phyloP scores from a whole-genome alignment of 2,888 invertebrate genomes.

The Physocephala rufipes region DNA sequence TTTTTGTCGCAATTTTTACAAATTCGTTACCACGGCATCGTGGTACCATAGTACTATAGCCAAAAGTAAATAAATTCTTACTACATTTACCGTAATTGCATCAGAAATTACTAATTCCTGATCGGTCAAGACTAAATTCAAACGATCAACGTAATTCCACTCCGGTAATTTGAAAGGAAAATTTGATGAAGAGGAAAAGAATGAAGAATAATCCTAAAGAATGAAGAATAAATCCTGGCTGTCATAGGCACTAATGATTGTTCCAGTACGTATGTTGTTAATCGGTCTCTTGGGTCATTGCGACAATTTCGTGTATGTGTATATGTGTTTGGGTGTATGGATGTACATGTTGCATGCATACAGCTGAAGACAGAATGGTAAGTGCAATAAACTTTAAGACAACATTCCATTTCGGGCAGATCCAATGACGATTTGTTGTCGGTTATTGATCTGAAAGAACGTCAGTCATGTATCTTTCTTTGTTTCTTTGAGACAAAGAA shows the following conservation, averaged over 20 bases:
- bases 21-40: too few species aligned
- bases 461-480: conserved; percentile 29
- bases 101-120: too few species aligned
- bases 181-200: too few species aligned
- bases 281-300: conserved; percentile 16
- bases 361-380: neutral
- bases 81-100: too few species aligned
- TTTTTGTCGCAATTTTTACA: too few species aligned
- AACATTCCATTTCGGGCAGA: conserved; percentile 7
- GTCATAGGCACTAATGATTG: neutral
- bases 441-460: conserved; percentile 30
- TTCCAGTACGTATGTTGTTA: neutral
- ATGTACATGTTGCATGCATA: neutral
- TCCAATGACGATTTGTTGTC: conserved; percentile 35
- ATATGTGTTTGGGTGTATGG: neutral
- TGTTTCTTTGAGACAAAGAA: neutral
- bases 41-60: too few species aligned
- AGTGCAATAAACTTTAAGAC: neutral
- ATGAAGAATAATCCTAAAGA: too few species aligned
- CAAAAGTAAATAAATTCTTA: too few species aligned
- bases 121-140: too few species aligned
- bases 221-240: too few species aligned
- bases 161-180: too few species aligned
- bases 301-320: conserved; percentile 3
- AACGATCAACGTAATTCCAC: too few species aligned